A percentile compares a stretch with the other conserved stretches of the same genome.
These are phyloP conservation scores for Gastracanthus pulcherrimus DNA, from an alignment of 2,888 invertebrate genomes.

Conservation along the genomic window DNA sequence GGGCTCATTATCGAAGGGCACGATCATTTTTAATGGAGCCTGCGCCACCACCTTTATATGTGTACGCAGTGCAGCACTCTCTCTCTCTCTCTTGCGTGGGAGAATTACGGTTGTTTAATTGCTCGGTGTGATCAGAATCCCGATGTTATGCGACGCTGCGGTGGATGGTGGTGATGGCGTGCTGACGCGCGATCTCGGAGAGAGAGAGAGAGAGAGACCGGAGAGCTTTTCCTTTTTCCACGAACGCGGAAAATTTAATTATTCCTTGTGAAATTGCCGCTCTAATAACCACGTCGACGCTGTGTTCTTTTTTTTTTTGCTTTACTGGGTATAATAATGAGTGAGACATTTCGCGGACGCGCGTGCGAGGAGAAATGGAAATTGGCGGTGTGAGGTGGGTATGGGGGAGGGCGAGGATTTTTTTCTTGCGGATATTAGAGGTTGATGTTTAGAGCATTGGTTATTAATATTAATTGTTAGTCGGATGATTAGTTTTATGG, in stretches of 20 bases:
- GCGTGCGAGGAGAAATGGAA: too few relatives aligned
- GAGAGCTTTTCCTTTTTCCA: neutral
- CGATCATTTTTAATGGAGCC: conserved; percentile 54
- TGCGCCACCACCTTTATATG: conserved; percentile 21
- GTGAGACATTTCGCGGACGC: too few relatives aligned
- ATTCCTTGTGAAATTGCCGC: conserved; percentile 24
- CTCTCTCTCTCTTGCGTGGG: conserved; percentile 62
- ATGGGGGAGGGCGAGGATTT: too few relatives aligned
- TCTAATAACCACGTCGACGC: neutral
- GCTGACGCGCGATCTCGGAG: neutral
- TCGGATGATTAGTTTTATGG: too few relatives aligned
- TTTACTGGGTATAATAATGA: conserved; percentile 2
- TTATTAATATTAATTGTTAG: too few relatives aligned
- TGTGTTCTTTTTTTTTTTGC: neutral
- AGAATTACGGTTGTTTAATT: conserved; percentile 67
- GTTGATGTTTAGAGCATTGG: too few relatives aligned
- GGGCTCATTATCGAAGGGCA: conserved; percentile 52
- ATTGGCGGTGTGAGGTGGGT: too few relatives aligned
- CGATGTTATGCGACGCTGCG: too few relatives aligned
- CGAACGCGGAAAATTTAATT: conserved; percentile 36
- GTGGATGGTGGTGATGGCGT: neutral
- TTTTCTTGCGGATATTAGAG: neutral
- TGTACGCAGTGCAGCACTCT: too few relatives aligned
- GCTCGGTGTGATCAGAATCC: too few relatives aligned
- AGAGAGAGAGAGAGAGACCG: too few relatives aligned